Base-by-base conservation (phyloP, 2,888 invertebrate genomes). In the Pachydiplax longipennis region DNA sequence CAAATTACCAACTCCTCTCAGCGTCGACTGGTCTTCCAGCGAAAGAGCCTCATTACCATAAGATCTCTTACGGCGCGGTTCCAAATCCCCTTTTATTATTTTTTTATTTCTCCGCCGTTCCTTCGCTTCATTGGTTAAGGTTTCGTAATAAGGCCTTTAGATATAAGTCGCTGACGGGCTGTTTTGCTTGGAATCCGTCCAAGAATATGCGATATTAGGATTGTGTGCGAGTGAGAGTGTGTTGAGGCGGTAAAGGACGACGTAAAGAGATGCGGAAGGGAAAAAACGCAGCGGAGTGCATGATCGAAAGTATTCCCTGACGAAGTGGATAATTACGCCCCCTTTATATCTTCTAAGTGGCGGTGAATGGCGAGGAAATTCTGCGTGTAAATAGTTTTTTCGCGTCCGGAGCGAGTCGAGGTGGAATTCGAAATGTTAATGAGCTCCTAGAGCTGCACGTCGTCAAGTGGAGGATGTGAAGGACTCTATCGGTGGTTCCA, bases 141-240 rank as follows among this genome's bases (percentile, higher is more conserved):
- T 73, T 73, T 73, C 73, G 73, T 73, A 73, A 73, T 73, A 73
- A 73, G 73, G 73, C 73, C 73, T 73, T 73, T 73, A 73, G 73
- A 73, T 73, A 73, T 73, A 73, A 73, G 73, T 73, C 73, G 73
- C 73, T 73, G 73, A 73, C 73, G 73, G 73, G 25, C 73, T 73
- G 73, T 73, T 73, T 73, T 73, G 73, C 73, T 73, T 73, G 73
- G 73, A 73, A 31, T 31, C 73, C 73, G 25, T 73, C 73, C 73
- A 73, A 73, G 73, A 31, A 13, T 13, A 73, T 73, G 73, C 25
- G 73, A 73, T 73, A 31, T 25, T 31, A 15, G 73, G 13, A 31
- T 31, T 5, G 25, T 25, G 25, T 12, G 31, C 2, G 73, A 31
- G 25, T 25, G 65, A n/a, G 65, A 22, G 61, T 61, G 61, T 61